Evolutionary conservation across 2,888 invertebrate genomes (phyloP).

Genomic region (Coleophora flavipennella): DNA sequence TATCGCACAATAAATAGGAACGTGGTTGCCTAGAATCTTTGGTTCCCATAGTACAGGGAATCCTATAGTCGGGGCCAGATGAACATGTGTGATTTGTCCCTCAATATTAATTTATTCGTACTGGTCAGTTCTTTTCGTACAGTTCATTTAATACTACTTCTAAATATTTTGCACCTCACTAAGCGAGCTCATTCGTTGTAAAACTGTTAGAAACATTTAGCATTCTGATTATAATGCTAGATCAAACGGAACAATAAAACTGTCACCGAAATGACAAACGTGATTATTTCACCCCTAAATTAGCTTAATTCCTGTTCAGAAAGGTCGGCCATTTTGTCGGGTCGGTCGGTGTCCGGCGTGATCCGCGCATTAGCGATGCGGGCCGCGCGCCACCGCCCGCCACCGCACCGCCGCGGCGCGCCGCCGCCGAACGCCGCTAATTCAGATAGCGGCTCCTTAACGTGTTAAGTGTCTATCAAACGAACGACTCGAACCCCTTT

Average conservation of each 20-base stretch:
- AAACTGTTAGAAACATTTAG: no score
- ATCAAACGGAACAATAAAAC: slow-evolving; percentile 14
- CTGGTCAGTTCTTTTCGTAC: no score
- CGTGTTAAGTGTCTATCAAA: slow-evolving; percentile 12
- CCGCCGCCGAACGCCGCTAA: slow-evolving; percentile 21
- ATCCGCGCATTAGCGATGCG: slow-evolving; percentile 30
- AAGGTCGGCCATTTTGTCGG: slow-evolving; percentile 28
- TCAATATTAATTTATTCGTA: no score
- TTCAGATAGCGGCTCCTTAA: slow-evolving; percentile 24
- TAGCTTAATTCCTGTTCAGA: slow-evolving; percentile 27
- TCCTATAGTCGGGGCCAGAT: no score
- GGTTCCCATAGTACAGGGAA: no score
- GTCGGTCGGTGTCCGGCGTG: slow-evolving; percentile 21
- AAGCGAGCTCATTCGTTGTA: no score
- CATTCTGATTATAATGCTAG: not conserved
- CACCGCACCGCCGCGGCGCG: slow-evolving; percentile 17
- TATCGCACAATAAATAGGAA: no score
- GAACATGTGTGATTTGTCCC: no score
- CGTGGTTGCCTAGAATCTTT: no score
- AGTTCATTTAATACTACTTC: no score
- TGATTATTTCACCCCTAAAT: slow-evolving; percentile 14
- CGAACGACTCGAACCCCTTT: slow-evolving; percentile 4
- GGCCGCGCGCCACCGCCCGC: slow-evolving; percentile 24
- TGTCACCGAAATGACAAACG: slow-evolving; percentile 19
- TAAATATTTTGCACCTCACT: not conserved